Conservation (phyloP, 2,888 invertebrate genomes). For the Folsomia manolachei region DNA sequence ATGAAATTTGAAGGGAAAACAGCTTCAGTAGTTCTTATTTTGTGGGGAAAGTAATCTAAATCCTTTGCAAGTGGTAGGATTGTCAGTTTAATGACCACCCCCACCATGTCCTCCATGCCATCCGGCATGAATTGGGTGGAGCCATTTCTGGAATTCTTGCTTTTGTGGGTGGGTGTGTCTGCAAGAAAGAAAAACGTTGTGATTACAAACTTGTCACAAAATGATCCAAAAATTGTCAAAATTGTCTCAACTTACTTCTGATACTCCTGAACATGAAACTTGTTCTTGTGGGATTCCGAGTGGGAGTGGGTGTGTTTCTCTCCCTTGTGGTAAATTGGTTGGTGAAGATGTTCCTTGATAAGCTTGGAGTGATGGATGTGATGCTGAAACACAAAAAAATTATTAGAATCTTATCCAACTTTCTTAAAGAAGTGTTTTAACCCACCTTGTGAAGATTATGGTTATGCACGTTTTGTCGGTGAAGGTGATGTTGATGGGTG, state of each 20-base stretch:
- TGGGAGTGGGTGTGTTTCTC: slow-evolving; percentile 25
- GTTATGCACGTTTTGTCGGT: slow-evolving; percentile 36
- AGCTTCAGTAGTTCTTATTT: no score
- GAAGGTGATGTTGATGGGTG: slow-evolving; percentile 39
- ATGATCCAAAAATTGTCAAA: neutral
- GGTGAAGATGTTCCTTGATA: slow-evolving; percentile 39
- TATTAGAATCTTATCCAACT: neutral
- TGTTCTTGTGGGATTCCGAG: slow-evolving; percentile 34
- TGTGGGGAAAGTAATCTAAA: neutral
- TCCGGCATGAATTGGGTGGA: slow-evolving; percentile 26
- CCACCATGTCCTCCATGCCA: slow-evolving; percentile 22
- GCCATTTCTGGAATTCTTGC: slow-evolving; percentile 37
- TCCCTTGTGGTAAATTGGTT: slow-evolving; percentile 41
- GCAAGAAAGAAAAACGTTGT: neutral
- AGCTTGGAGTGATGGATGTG: slow-evolving; percentile 33
- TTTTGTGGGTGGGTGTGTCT: slow-evolving; percentile 34
- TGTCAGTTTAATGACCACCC: neutral
- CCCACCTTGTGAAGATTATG: slow-evolving; percentile 34
- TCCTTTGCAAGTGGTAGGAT: no score
- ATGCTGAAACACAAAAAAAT: slow-evolving; percentile 13
- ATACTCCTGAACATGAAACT: slow-evolving; percentile 33
- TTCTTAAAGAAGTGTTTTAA: neutral
- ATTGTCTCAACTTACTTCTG: slow-evolving; percentile 24
- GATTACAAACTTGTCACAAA: neutral
- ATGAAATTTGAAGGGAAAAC: neutral